These are phyloP conservation scores for Labeo calbasu DNA, from an alignment of 2,797 vertebrate genomes.

Conservation along the genomic window DNA sequence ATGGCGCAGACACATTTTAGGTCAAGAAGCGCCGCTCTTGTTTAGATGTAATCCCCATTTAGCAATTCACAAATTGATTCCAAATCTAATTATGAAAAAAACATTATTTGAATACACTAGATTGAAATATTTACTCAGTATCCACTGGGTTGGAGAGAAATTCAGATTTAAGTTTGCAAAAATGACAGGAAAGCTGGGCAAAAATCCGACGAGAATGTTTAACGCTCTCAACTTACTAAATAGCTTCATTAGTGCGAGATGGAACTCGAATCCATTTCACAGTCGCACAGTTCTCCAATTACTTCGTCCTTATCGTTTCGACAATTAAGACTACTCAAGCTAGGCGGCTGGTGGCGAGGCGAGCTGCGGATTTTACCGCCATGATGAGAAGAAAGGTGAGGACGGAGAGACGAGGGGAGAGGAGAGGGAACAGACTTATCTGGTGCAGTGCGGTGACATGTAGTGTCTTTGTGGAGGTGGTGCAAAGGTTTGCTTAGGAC, in stretches of 20 bases:
- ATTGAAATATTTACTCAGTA: conserved; percentile 20
- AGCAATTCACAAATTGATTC: conserved; percentile 22
- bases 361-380: conserved; percentile 11
- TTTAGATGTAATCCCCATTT: conserved; percentile 22
- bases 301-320: conserved; percentile 35
- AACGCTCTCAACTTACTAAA: conserved; percentile 40
- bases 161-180: conserved; percentile 25
- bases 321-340: conserved; percentile 41
- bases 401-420: background rate
- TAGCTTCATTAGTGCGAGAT: conserved; percentile 43
- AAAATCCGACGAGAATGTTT: conserved; percentile 24
- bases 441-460: conserved; percentile 49
- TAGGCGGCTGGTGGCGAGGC: conserved; percentile 22
- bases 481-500: conserved; percentile 66
- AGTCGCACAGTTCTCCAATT: conserved; percentile 43
- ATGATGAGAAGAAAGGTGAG: conserved; percentile 12
- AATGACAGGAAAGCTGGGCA: conserved; percentile 6
- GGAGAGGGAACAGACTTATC: conserved; percentile 48
- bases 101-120: conserved; percentile 19
- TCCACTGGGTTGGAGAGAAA: conserved; percentile 18
- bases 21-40: conserved; percentile 25
- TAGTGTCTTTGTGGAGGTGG: conserved; percentile 63
- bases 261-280: conserved; percentile 42
- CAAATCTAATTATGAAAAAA: conserved; percentile 33
- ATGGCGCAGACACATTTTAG: conserved; percentile 26